phyloP scores from a whole-genome alignment of 2,888 invertebrate species.

The Leptopterna dolabrata region DNA sequence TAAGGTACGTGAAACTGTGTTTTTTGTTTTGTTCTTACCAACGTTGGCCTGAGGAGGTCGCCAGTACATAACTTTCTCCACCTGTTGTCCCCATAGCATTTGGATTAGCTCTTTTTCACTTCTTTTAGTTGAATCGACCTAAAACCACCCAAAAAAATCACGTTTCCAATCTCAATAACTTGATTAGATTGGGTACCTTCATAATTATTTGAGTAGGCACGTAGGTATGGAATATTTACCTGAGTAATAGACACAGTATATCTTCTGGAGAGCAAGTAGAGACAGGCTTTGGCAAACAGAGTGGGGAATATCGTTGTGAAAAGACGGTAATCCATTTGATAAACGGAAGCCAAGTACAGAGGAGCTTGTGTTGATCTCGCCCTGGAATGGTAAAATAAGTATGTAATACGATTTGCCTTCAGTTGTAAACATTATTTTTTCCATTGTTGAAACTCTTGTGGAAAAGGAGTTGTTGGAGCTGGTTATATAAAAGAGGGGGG shows the following conservation, averaged over 20 bases:
- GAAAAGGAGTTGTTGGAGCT: no score
- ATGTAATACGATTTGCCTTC: slow-evolving; percentile 18
- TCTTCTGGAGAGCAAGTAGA: slow-evolving; percentile 76
- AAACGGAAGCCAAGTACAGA: slow-evolving; percentile 70
- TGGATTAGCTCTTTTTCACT: slow-evolving; percentile 61
- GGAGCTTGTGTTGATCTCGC: slow-evolving; percentile 68
- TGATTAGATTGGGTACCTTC: no score
- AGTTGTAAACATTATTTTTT: no score
- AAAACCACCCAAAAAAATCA: background rate
- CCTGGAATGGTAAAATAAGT: slow-evolving; percentile 56
- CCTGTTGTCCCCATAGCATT: slow-evolving; percentile 75
- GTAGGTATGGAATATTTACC: slow-evolving; percentile 64
- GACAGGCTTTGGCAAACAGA: slow-evolving; percentile 69
- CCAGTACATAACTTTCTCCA: slow-evolving; percentile 77
- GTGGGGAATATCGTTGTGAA: slow-evolving; percentile 75
- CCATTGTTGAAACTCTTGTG: no score
- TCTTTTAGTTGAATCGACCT: slow-evolving; percentile 65
- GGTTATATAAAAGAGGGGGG: no score
- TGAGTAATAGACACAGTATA: slow-evolving; percentile 77
- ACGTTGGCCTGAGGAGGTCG: slow-evolving; percentile 82
- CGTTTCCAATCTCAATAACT: background rate
- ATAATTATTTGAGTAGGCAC: no score
- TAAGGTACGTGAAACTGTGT: no score
- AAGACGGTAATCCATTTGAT: slow-evolving; percentile 71
- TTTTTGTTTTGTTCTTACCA: slow-evolving; percentile 76